Evolutionary conservation across 1,140 invertebrate species (phyloP), one percentile per base, ranked within the genome.

Genomic region (Nylanderia fulva): DNA sequence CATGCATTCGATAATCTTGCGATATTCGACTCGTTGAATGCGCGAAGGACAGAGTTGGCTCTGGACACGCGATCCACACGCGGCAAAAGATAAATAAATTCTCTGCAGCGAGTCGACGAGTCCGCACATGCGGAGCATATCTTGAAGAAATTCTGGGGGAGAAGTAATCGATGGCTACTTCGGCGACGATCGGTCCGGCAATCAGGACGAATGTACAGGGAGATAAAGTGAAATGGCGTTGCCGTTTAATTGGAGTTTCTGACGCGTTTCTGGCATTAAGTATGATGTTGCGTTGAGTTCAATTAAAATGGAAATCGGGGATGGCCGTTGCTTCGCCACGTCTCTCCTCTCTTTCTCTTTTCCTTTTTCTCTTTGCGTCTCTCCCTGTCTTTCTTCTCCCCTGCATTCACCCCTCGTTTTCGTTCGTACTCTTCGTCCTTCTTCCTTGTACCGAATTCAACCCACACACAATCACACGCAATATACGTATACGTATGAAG

Each of bases 241-340:
- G 89, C 83, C 85, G 89, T 94, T 94, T 93, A 94, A 94, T 94
- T 94, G 90, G 92, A 93, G 90, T 90, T 92, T 90, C 90, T 90
- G 90, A 90, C 90, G 92, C 92, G 90, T 91, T 92, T 90, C 91
- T 93, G 92, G 92, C 92, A 92, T 94, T 94, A 94, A 94, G 93
- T 94, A 94, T 93, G 93, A 93, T 93, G 92, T 94, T 93, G 91
- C 92, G 91, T 93, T 92, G 93, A 93, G 92, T 95, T 94, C 93
- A 94, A 95, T 95, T 94, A 94, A 94, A 95, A 93, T 95, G 93
- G 93, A 94, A 94, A 94, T 94, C 91, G 92, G 88, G 89, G 88
- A 91, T 92, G 87, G 77, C 68, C 89, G 83, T 86, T 69, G 82
- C 84, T 79, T 58, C 52, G 27, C 76, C 66, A 66, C 66, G 72